A percentile compares a stretch with the other conserved stretches of the same genome.
These are phyloP conservation scores for Caenorhabditis japonica DNA, from an alignment of 2,888 invertebrate species.

Conservation along the genomic window DNA sequence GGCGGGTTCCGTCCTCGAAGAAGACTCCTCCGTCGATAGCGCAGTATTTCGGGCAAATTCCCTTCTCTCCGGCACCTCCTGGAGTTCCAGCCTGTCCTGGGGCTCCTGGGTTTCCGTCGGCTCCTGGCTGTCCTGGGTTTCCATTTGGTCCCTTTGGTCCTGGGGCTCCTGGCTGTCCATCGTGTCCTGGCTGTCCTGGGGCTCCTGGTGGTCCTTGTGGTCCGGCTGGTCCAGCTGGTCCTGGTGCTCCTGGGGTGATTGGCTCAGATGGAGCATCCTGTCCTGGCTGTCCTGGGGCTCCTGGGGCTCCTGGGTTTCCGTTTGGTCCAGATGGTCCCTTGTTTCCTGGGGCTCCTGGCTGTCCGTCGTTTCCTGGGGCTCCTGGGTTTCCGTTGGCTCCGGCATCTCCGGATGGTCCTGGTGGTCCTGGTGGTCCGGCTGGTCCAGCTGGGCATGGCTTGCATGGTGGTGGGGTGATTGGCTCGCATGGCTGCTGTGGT, in stretches of 20 bases:
- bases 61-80: constrained; percentile 65
- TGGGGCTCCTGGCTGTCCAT: constrained; percentile 58
- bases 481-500: constrained; percentile 69
- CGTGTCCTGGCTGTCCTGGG: constrained; percentile 55
- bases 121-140: constrained; percentile 67
- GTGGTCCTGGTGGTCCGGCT: constrained; percentile 68
- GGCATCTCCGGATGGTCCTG: constrained; percentile 61
- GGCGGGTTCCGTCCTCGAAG: constrained; percentile 69
- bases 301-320: constrained; percentile 67
- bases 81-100: constrained; percentile 64
- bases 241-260: constrained; percentile 58
- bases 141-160: constrained; percentile 70
- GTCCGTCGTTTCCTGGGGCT: constrained; percentile 61
- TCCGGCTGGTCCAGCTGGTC: constrained; percentile 58
- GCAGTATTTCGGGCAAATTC: constrained; percentile 68
- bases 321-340: constrained; percentile 67
- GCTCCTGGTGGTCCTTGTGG: constrained; percentile 58
- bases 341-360: constrained; percentile 57
- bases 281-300: constrained; percentile 62
- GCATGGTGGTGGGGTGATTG: constrained; percentile 69
- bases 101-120: constrained; percentile 61
- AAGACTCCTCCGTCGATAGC: constrained; percentile 70
- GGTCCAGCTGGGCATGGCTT: constrained; percentile 68
- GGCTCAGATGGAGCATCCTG: constrained; percentile 55
- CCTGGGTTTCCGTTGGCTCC: constrained; percentile 60